Evolutionary conservation across 2,888 invertebrate genomes (phyloP).

Genomic region (Dermolepida albohirtum): DNA sequence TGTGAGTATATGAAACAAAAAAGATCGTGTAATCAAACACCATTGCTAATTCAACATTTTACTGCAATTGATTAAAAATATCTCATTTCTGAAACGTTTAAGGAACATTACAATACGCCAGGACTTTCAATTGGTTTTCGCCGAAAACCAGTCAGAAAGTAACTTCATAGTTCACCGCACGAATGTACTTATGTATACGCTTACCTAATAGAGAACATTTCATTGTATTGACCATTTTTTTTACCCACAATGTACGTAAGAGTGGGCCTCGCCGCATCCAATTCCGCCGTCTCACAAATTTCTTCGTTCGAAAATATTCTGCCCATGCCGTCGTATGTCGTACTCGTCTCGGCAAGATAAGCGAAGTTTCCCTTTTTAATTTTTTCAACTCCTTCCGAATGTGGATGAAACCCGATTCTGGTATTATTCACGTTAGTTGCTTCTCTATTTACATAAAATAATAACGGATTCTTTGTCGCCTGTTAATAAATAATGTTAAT

Average conservation of each 20-base stretch:
- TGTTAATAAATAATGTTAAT: slow-evolving; percentile 34
- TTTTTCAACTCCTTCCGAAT: slow-evolving; percentile 61
- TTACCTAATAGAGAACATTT: slow-evolving; percentile 56
- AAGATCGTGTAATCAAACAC: too few relatives aligned
- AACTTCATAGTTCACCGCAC: too few relatives aligned
- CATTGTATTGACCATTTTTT: slow-evolving; percentile 60
- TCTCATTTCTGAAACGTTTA: too few relatives aligned
- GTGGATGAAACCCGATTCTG: slow-evolving; percentile 44
- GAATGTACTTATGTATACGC: too few relatives aligned
- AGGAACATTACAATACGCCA: too few relatives aligned
- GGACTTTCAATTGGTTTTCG: too few relatives aligned
- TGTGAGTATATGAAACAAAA: too few relatives aligned
- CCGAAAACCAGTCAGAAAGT: too few relatives aligned
- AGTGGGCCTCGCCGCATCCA: slow-evolving; percentile 55
- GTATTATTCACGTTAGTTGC: slow-evolving; percentile 36
- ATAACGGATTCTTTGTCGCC: slow-evolving; percentile 40
- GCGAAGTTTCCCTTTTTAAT: slow-evolving; percentile 67
- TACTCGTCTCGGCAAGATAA: slow-evolving; percentile 67
- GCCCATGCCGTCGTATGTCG: slow-evolving; percentile 61
- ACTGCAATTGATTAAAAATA: too few relatives aligned
- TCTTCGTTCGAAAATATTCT: slow-evolving; percentile 64
- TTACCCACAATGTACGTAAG: slow-evolving; percentile 61
- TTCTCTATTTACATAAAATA: slow-evolving; percentile 42
- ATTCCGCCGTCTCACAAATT: slow-evolving; percentile 65
- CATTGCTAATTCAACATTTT: too few relatives aligned